Evolutionary conservation across 2,888 invertebrate species (phyloP).

Genomic region (Drosophila multiciliata): DNA sequence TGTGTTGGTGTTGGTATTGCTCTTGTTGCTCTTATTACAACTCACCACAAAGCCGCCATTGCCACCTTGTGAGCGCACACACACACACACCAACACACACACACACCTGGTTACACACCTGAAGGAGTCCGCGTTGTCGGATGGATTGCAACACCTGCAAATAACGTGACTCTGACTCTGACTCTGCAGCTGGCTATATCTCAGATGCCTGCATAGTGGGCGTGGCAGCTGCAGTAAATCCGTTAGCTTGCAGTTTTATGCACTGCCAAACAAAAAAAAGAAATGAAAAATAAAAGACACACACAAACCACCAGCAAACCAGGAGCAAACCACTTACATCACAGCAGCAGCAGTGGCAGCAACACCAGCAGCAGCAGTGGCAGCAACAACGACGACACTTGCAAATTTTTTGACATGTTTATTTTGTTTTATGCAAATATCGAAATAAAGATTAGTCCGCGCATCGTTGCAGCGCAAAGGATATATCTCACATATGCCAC

Average conservation of each 20-base stretch:
- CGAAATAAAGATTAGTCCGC: slow-evolving; percentile 74
- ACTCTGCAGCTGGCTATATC: slow-evolving; percentile 62
- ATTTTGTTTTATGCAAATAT: slow-evolving; percentile 70
- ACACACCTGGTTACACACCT: slow-evolving; percentile 9
- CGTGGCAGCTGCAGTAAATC: slow-evolving; percentile 74
- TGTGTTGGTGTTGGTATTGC: slow-evolving; percentile 14
- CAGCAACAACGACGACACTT: slow-evolving; percentile 22
- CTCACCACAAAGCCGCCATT: slow-evolving; percentile 66
- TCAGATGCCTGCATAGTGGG: slow-evolving; percentile 37
- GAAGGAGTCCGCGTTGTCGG: slow-evolving; percentile 56
- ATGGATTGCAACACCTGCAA: slow-evolving; percentile 82
- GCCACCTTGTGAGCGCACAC: slow-evolving; percentile 35
- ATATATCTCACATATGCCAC: slow-evolving; percentile 21
- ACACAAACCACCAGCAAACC: background rate
- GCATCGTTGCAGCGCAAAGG: slow-evolving; percentile 30
- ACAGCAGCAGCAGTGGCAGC: slow-evolving; percentile 5
- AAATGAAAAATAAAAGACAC: slow-evolving; percentile 17
- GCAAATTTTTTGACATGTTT: slow-evolving; percentile 69
- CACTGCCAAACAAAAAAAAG: slow-evolving; percentile 41
- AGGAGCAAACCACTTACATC: slow-evolving; percentile 19
- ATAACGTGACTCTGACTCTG: slow-evolving; percentile 79
- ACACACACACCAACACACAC: slow-evolving; percentile 14
- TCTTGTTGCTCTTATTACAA: slow-evolving; percentile 56
- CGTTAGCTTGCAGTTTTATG: slow-evolving; percentile 70
- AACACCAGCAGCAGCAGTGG: background rate